phyloP scores from a whole-genome alignment of 2,113 vertebrate genomes.

The human (Homo sapiens) region GRCh38 chr18:26731001-26731500 shows the following conservation, averaged over 20 bases:
- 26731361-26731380: not conserved
- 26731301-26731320: not conserved
- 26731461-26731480: not conserved
- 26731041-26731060: no score
- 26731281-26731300: not conserved
- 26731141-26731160: not conserved
- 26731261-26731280: not conserved
- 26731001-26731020: no score
- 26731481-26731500: not conserved
- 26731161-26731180: not conserved
- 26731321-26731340: not conserved
- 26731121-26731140: not conserved
- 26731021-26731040: no score
- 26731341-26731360: not conserved
- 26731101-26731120: no score
- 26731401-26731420: not conserved
- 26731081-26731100: no score
- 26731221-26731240: not conserved
- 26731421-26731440: no score
- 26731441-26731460: not conserved
- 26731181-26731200: not conserved
- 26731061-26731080: no score
- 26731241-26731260: not conserved
- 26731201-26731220: not conserved
- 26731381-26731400: not conserved